A percentile compares a stretch with the other conserved stretches of the same genome.
These are phyloP conservation scores for Lypha dubia DNA, from an alignment of 2,888 invertebrate species.

Conservation along the genomic window DNA sequence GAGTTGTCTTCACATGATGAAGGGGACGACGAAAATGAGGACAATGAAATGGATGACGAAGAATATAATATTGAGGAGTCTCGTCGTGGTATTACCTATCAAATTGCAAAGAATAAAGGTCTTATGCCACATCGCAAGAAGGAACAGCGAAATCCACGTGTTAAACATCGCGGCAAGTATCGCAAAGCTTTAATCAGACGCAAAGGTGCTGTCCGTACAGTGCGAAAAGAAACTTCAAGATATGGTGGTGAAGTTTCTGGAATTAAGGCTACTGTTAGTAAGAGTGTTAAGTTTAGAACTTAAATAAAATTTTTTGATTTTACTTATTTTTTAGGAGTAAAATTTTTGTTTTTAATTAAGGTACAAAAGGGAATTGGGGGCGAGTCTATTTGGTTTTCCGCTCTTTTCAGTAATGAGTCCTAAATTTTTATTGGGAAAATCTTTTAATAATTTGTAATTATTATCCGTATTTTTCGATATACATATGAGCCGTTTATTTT, in stretches of 20 bases:
- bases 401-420: too few species aligned
- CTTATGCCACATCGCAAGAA: slow-evolving; percentile 95
- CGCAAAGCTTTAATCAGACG: slow-evolving; percentile 95
- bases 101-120: slow-evolving; percentile 98
- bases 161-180: slow-evolving; percentile 96
- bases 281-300: slow-evolving; percentile 92
- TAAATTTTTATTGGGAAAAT: too few species aligned
- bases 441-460: too few species aligned
- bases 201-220: slow-evolving; percentile 95
- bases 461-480: too few species aligned
- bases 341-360: too few species aligned
- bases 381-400: too few species aligned
- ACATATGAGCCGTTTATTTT: too few species aligned
- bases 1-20: slow-evolving; percentile 80
- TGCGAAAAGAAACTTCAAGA: slow-evolving; percentile 90
- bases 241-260: slow-evolving; percentile 97
- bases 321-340: neutral
- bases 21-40: slow-evolving; percentile 83
- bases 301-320: slow-evolving; percentile 76
- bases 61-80: slow-evolving; percentile 80
- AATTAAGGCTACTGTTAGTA: slow-evolving; percentile 94
- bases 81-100: slow-evolving; percentile 94
- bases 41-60: slow-evolving; percentile 83
- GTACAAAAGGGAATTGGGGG: too few species aligned
- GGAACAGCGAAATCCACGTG: slow-evolving; percentile 96